Evolutionary conservation across 1,140 invertebrate genomes (phyloP).

Genomic region (honey bee (Apis mellifera)): Amel_HAv3.1 CM009931.2:13714501-13715000

Average conservation of each 20-base stretch:
- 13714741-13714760: background rate
- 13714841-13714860: no score
- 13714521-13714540: conserved; percentile 1
- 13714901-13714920: no score
- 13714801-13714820: no score
- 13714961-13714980: no score
- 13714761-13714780: conserved; percentile 7
- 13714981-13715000: no score
- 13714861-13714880: no score
- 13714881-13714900: no score
- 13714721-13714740: background rate
- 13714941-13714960: no score
- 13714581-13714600: conserved; percentile 68
- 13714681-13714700: background rate
- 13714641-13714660: background rate
- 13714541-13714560: conserved; percentile 70
- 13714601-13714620: conserved; percentile 62
- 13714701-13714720: no score
- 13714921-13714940: no score
- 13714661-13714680: background rate
- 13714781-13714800: background rate
- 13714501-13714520: conserved; percentile 5
- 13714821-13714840: no score
- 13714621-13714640: conserved; percentile 35
- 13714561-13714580: conserved; percentile 73